Evolutionary conservation across 2,113 vertebrate genomes (phyloP), one percentile per base, ranked within the genome.

Genomic region (Odocoileus virginianus): DNA sequence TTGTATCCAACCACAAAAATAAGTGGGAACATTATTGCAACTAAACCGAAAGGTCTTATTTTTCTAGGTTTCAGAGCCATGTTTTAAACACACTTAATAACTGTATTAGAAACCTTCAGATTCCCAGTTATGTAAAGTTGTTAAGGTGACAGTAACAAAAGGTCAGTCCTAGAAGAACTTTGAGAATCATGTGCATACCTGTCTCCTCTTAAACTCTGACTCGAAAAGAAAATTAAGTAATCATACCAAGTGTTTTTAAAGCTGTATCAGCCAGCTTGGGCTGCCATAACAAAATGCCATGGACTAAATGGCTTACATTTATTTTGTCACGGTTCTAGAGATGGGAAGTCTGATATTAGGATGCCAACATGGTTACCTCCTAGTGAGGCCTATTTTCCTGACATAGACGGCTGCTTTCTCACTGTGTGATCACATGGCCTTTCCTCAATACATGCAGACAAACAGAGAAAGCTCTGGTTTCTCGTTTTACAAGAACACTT

Each of bases 201-300:
- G 12, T 40, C 88, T 3, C 3, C 30, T 78, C 79, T 30, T 83
- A 71, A 47, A 61, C 4, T 58, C 81, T 55, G 33, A 78, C 45
- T 95, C 40, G 28, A 21, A 79, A 97, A 64, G 19, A 87, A 92
- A 97, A 87, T 57, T 43, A 87, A 88, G 33, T 60, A 92, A 89
- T 71, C n/a, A n/a, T 15, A 87, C 19, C 45, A 87, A 89, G 50
- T 81, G 89, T 84, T 91, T 93, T 89, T 47, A 83, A 64, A 27
- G 19, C 30, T 27, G 0, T 71, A 27, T 97, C 93, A 81, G 40
- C 82, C 64, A 27, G 5, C 5, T 97, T 43, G n/a, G 15, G 5
- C 30, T 54, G 36, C 45, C 28, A 36, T 76, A 84, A 84, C 76
- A 97, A 89, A 94, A 93, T 61, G 55, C 30, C 15, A 81, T 15